phyloP scores from a whole-genome alignment of 2,888 invertebrate species.

The Drosophila quinaria region DNA sequence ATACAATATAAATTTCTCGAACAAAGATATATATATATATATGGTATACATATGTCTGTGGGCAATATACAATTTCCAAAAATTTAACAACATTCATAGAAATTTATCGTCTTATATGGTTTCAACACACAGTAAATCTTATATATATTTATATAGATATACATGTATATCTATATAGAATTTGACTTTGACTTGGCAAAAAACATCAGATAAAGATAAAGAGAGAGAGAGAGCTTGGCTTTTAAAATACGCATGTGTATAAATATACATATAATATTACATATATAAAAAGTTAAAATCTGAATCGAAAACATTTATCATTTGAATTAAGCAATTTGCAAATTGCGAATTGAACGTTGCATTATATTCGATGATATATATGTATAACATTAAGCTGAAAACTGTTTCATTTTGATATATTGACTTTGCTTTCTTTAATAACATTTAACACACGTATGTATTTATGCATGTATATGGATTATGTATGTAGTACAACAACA shows the following conservation, averaged over 20 bases:
- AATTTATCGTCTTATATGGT: constrained; percentile 40
- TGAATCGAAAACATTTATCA: constrained; percentile 51
- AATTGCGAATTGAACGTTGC: constrained; percentile 49
- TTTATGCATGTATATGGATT: constrained; percentile 34
- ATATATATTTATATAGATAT: constrained; percentile 22
- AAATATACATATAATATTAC: constrained; percentile 22
- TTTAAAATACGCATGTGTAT: constrained; percentile 36
- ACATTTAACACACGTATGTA: constrained; percentile 58
- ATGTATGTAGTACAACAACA: constrained; percentile 54
- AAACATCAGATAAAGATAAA: constrained; percentile 39
- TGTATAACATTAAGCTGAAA: constrained; percentile 62
- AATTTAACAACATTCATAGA: constrained; percentile 69
- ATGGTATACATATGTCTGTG: constrained; percentile 25
- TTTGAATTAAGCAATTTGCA: constrained; percentile 32
- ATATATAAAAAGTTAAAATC: constrained; percentile 56
- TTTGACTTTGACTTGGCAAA: constrained; percentile 65
- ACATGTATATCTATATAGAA: constrained; percentile 29
- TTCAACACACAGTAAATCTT: constrained; percentile 57
- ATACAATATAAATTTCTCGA: constrained; percentile 35
- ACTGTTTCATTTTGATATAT: constrained; percentile 50
- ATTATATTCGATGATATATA: constrained; percentile 31
- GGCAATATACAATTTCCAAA: constrained; percentile 56
- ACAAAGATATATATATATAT: constrained; percentile 28
- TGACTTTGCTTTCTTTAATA: constrained; percentile 62
- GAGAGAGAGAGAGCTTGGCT: constrained; percentile 62